phyloP scores from a whole-genome alignment of 1,140 invertebrate genomes.

The Coelopa frigida region DNA sequence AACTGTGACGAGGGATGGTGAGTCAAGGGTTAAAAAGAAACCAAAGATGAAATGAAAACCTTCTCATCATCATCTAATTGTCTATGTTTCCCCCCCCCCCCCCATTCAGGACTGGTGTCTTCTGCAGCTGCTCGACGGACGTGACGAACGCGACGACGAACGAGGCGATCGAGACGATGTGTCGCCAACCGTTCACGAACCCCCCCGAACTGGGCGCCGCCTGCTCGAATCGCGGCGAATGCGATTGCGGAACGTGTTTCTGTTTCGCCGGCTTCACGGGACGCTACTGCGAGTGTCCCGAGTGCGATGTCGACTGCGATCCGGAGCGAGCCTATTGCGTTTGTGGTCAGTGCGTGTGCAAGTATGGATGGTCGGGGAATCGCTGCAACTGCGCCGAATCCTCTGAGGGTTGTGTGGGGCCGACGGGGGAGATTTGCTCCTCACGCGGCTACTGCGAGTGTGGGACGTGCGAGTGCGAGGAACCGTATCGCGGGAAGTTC shows the following conservation, averaged over 20 bases:
- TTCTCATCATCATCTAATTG: background rate
- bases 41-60: background rate
- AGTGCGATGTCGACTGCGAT: conserved; percentile 45
- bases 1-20: conserved; percentile 54
- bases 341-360: conserved; percentile 71
- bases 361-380: conserved; percentile 55
- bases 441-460: conserved; percentile 58
- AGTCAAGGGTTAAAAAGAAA: conserved; percentile 9
- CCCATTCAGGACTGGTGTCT: conserved; percentile 46
- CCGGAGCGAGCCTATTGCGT: conserved; percentile 57
- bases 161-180: conserved; percentile 43
- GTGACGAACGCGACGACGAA: conserved; percentile 44
- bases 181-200: conserved; percentile 34
- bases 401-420: conserved; percentile 25
- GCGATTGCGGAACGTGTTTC: conserved; percentile 47
- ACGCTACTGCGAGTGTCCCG: conserved; percentile 48
- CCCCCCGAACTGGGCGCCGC: conserved; percentile 30
- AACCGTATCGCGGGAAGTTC: conserved; percentile 27
- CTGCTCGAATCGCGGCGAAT: conserved; percentile 46
- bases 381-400: conserved; percentile 30
- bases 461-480: conserved; percentile 64
- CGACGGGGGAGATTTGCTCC: conserved; percentile 54
- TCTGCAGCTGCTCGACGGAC: conserved; percentile 47
- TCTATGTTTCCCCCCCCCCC: background rate
- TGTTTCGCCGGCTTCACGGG: conserved; percentile 48